A percentile compares a stretch with the other conserved stretches of the same genome.
phyloP scores from a whole-genome alignment of 2,113 vertebrate genomes.

The Nicator chloris region DNA sequence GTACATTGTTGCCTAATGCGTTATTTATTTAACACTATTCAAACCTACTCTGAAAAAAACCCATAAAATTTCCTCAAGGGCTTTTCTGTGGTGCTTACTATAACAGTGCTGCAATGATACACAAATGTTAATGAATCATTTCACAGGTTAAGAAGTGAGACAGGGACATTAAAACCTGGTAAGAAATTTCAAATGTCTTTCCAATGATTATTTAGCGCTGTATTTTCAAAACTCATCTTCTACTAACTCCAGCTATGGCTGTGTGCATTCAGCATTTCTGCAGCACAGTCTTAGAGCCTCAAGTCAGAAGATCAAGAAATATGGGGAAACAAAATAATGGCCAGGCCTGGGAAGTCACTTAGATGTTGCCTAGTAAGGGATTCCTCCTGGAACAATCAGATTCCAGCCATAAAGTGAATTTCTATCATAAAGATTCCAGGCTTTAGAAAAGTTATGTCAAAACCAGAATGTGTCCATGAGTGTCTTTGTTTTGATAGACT shows the following conservation, averaged over 20 bases:
- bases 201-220: not conserved
- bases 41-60: not conserved
- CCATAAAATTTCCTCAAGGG: slow-evolving; percentile 11
- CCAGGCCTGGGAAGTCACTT: not conserved
- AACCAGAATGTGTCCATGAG: not conserved
- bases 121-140: not conserved
- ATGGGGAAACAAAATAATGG: not conserved
- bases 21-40: not conserved
- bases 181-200: not conserved
- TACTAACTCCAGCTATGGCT: not conserved
- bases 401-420: not conserved
- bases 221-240: not conserved
- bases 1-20: not conserved
- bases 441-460: not conserved
- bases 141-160: not conserved
- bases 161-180: not conserved
- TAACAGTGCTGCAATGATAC: not conserved
- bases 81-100: not conserved
- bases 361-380: not conserved
- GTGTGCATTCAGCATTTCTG: not conserved
- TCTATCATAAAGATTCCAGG: not conserved
- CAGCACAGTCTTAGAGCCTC: not conserved
- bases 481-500: not conserved
- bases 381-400: not conserved
- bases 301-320: not conserved